Conservation (phyloP, 1,140 invertebrate genomes). For the Apis florea region DNA sequence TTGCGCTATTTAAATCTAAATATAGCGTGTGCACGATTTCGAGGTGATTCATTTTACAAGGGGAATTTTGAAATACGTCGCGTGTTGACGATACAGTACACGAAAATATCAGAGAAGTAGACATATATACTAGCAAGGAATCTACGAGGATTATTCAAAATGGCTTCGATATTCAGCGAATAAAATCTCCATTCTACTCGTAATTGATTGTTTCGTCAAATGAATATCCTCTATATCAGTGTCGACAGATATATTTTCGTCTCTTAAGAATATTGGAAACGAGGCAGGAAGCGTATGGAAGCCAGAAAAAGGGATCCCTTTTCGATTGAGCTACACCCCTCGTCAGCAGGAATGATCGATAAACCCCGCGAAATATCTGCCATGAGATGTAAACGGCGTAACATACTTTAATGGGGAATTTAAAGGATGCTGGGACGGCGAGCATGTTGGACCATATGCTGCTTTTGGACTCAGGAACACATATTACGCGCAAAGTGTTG, state of each 20-base stretch:
- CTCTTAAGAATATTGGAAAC: not conserved
- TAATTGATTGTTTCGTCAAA: not conserved
- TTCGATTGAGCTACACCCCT: slow-evolving; percentile 34
- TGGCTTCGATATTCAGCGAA: too few species aligned
- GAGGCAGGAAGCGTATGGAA: slow-evolving; percentile 15
- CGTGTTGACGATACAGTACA: not conserved
- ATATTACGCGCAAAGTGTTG: slow-evolving; percentile 58
- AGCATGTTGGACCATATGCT: slow-evolving; percentile 63
- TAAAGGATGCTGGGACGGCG: slow-evolving; percentile 30
- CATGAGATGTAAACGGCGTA: slow-evolving; percentile 31
- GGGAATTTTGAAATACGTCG: not conserved
- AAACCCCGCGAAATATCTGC: slow-evolving; percentile 33
- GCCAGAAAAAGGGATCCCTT: not conserved
- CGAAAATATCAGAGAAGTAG: not conserved
- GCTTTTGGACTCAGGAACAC: slow-evolving; percentile 60
- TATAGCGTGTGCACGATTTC: not conserved
- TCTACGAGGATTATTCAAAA: too few species aligned
- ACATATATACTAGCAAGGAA: too few species aligned
- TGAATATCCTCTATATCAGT: not conserved
- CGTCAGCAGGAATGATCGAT: slow-evolving; percentile 42
- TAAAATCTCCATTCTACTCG: not conserved
- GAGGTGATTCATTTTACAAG: not conserved
- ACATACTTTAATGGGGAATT: slow-evolving; percentile 45
- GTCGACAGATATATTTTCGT: not conserved
- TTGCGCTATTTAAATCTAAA: slow-evolving; percentile 3